These are phyloP conservation scores for Pseudomyrmex cubaensis DNA, from an alignment of 1,140 invertebrate genomes.

Conservation along the genomic window DNA sequence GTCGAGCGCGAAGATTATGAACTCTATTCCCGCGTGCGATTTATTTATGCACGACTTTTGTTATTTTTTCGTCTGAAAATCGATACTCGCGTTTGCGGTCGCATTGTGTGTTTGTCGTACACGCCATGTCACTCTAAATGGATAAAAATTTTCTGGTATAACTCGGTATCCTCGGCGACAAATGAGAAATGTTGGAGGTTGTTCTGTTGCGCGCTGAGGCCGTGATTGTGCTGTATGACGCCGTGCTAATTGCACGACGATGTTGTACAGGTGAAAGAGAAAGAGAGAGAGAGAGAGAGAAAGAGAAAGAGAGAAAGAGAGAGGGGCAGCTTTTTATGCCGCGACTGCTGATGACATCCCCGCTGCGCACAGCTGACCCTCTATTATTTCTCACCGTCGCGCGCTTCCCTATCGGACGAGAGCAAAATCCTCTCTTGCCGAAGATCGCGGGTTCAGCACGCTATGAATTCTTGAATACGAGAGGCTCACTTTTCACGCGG, in stretches of 20 bases:
- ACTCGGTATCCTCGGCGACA: conserved; percentile 1
- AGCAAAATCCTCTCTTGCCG: conserved; percentile 54
- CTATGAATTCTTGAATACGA: conserved; percentile 57
- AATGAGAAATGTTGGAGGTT: conserved; percentile 62
- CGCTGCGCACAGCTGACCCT: conserved; percentile 78
- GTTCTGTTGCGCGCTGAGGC: conserved; percentile 45
- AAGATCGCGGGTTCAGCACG: conserved; percentile 58
- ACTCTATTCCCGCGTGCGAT: neutral
- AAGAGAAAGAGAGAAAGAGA: neutral
- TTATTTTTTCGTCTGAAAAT: conserved; percentile 39
- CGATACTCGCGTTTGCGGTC: neutral
- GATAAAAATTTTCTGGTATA: conserved; percentile 58
- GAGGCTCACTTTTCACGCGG: neutral
- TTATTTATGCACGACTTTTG: neutral
- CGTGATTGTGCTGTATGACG: conserved; percentile 66
- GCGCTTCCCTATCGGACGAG: conserved; percentile 69
- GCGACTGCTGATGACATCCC: conserved; percentile 77
- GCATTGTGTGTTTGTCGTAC: conserved; percentile 5
- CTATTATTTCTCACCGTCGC: conserved; percentile 76
- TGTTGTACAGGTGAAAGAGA: conserved; percentile 47
- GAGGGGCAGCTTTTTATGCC: conserved; percentile 77
- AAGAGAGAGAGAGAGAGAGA: too few relatives aligned
- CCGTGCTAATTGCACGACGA: conserved; percentile 67
- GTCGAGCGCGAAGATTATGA: neutral
- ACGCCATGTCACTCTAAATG: conserved; percentile 20